These are phyloP conservation scores for Lasioglossum zephyrum DNA, from an alignment of 2,888 invertebrate genomes.

Conservation along the genomic window DNA sequence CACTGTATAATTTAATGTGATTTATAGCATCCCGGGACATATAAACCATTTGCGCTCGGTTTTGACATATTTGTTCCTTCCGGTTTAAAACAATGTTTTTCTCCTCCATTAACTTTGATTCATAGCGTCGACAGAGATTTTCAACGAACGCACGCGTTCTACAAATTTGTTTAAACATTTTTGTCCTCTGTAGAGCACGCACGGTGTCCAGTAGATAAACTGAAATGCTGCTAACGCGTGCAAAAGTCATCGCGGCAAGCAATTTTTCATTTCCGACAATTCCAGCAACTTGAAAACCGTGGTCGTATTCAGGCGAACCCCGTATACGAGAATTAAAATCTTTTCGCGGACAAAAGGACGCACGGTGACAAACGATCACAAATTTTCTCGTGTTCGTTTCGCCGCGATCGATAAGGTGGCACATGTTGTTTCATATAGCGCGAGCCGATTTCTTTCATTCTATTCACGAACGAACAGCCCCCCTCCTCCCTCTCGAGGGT, in stretches of 20 bases:
- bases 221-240: neutral
- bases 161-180: neutral
- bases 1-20: neutral
- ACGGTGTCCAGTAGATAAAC: neutral
- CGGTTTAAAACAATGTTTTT: neutral
- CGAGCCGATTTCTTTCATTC: neutral
- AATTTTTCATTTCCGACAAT: constrained; percentile 5
- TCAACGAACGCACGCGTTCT: neutral
- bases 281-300: constrained; percentile 7
- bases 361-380: constrained; percentile 29
- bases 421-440: neutral
- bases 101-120: neutral
- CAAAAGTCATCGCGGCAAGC: neutral
- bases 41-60: neutral
- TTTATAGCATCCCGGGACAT: neutral
- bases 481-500: neutral
- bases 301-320: constrained; percentile 13
- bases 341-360: constrained; percentile 19
- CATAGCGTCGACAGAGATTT: neutral
- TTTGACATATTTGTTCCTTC: neutral
- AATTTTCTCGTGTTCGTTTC: neutral
- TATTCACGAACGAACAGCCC: neutral
- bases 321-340: constrained; percentile 32
- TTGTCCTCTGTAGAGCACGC: no score
- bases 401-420: constrained; percentile 13